A percentile compares a stretch with the other conserved stretches of the same genome.
Evolutionary conservation across 2,797 vertebrate species (phyloP).

Genomic region (Eospalax fontanierii): DNA sequence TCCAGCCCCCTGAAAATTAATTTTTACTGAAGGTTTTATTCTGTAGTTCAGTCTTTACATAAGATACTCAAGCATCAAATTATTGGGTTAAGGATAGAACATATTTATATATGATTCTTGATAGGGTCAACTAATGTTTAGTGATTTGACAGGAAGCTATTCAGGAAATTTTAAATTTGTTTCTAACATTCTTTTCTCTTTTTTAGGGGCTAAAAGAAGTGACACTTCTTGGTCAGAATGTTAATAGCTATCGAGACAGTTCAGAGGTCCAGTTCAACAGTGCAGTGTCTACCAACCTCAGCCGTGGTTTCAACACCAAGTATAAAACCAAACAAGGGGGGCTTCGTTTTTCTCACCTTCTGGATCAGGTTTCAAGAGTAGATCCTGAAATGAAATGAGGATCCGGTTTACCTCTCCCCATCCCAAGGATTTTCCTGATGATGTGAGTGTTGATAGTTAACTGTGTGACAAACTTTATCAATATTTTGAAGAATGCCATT

Average conservation of each 20-base stretch:
- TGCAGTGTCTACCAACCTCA: slow-evolving; percentile 90
- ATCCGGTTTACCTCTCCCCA: slow-evolving; percentile 98
- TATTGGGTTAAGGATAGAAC: slow-evolving; percentile 15
- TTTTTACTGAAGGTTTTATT: slow-evolving; percentile 2
- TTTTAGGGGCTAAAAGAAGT: slow-evolving; percentile 97
- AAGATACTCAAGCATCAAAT: slow-evolving; percentile 26
- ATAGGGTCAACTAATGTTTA: slow-evolving; percentile 53
- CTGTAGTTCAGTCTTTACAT: slow-evolving; percentile 35
- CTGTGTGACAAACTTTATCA: background rate
- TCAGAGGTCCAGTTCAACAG: slow-evolving; percentile 93
- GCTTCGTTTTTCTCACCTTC: slow-evolving; percentile 94
- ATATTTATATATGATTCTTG: slow-evolving; percentile 46
- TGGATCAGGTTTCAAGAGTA: slow-evolving; percentile 94
- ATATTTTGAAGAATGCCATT: no score
- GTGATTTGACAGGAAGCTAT: slow-evolving; percentile 23
- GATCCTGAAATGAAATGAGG: slow-evolving; percentile 96
- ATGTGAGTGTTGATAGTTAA: slow-evolving; percentile 91
- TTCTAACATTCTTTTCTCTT: no score
- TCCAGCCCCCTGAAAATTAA: no score
- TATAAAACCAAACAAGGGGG: slow-evolving; percentile 94
- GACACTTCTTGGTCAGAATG: slow-evolving; percentile 97
- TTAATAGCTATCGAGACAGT: slow-evolving; percentile 97
- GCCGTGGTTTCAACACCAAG: slow-evolving; percentile 94
- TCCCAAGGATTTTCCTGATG: slow-evolving; percentile 98
- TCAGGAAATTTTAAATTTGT: slow-evolving; percentile 42